phyloP scores from a whole-genome alignment of 1,140 invertebrate species.

The Steinernema khuongi region DNA sequence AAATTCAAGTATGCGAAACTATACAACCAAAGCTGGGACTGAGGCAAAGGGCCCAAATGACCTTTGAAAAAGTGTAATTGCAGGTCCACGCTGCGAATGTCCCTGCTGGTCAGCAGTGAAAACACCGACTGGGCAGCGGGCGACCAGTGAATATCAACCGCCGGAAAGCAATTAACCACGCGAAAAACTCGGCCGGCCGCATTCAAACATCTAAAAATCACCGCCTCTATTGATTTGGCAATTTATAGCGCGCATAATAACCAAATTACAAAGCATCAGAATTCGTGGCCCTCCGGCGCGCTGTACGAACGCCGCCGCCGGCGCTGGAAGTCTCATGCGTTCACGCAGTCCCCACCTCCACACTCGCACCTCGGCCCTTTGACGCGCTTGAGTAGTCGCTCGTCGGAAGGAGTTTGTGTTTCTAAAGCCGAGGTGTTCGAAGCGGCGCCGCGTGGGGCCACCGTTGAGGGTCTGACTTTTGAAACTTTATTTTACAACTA shows the following conservation, averaged over 20 bases:
- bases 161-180: constrained; percentile 13
- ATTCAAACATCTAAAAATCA: constrained; percentile 17
- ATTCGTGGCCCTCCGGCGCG: constrained; percentile 7
- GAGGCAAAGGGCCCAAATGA: not conserved
- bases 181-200: constrained; percentile 14
- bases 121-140: constrained; percentile 8
- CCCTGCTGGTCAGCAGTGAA: constrained; percentile 12
- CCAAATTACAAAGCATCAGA: constrained; percentile 17
- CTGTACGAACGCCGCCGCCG: constrained; percentile 4
- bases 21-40: not conserved
- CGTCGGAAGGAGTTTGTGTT: too few relatives aligned
- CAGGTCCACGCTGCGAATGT: not conserved
- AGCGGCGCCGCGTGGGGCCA: too few relatives aligned
- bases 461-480: too few relatives aligned
- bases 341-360: not conserved
- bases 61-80: not conserved
- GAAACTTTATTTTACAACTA: constrained; percentile 11
- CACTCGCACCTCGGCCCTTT: not conserved
- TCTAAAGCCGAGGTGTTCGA: too few relatives aligned
- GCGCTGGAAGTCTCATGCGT: not conserved
- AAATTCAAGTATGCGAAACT: too few relatives aligned
- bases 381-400: too few relatives aligned
- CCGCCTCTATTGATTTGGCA: constrained; percentile 15
- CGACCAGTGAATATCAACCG: not conserved
- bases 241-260: constrained; percentile 17